Base-by-base conservation (phyloP, 2,888 invertebrate species). In the Anoncus sp. region DNA sequence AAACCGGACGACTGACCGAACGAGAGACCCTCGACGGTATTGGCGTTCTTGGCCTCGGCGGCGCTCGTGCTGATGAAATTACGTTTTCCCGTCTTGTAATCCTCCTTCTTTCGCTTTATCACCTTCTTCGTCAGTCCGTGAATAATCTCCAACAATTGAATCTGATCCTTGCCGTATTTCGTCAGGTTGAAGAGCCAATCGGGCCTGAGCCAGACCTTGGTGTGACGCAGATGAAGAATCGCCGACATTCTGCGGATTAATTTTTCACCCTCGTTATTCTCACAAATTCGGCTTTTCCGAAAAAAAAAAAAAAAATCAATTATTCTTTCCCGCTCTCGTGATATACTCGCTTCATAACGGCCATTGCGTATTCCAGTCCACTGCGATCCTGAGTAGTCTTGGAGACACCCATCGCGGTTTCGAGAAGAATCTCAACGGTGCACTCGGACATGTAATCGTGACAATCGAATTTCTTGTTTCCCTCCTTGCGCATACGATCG, bases 401-500 rank as follows among this genome's bases (percentile, higher is more conserved):
- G 84, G 95, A 96, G 0, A 97, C 97, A 63, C 97, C 97, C 97
- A 97, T 97, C 0, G 96, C 97, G 43, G 97, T 97, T 93, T 97
- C 97, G 82, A 95, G 92, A 78, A 97, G 93, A 86, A 97, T 97
- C 91, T 96, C 96, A 5, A 97, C 96, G 6, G 96, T 96, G 80
- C 96, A 95, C 89, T 96, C 96, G 88, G 96, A 96, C 96, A 96
- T 96, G 91, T 96, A 96, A 90, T 96, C 95, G 87, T 96, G 96
- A 86, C 95, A 94, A 90, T 97, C 96, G 87, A 96, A 96, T 65
- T 93, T 93, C 82, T 94, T 95, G 53, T 92, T 90, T 3, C 82
- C 85, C 90, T 96, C 95, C 84, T 94, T 94, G 90, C 94, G 94
- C 90, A 96, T 92, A 87, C 95, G 96, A 74, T 94, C 93, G 4